phyloP scores from a whole-genome alignment of 92 coral and sea anemone species.

The Epizoanthus rinbou region DNA sequence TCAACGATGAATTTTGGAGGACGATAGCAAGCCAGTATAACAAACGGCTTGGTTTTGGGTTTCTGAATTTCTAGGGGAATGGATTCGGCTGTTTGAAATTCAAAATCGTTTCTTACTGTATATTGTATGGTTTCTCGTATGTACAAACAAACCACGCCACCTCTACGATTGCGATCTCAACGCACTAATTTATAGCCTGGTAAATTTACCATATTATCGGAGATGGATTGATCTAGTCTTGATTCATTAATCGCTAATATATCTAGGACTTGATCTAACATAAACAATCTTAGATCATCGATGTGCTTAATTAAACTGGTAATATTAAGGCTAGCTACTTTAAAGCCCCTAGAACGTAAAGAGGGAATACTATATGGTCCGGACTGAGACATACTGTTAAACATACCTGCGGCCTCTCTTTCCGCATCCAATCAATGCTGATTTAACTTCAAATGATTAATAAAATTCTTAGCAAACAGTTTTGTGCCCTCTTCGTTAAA shows the following conservation, averaged over 20 bases:
- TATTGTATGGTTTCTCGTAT: constrained; percentile 24
- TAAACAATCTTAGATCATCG: too few species aligned
- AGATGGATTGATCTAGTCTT: constrained; percentile 40
- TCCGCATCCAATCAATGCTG: too few species aligned
- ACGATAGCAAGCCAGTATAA: constrained; percentile 43
- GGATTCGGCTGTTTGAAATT: constrained; percentile 36
- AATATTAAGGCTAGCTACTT: too few species aligned
- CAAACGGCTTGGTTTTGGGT: constrained; percentile 48
- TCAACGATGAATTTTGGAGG: constrained; percentile 44
- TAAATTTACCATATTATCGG: constrained; percentile 10
- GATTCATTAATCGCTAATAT: constrained; percentile 58
- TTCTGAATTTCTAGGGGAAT: constrained; percentile 42
- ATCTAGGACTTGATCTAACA: too few species aligned
- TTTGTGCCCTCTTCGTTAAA: too few species aligned
- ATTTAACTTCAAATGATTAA: too few species aligned
- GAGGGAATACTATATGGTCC: too few species aligned
- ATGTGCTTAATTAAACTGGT: too few species aligned
- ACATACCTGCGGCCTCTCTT: too few species aligned
- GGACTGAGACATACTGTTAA: too few species aligned
- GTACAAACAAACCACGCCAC: constrained; percentile 57
- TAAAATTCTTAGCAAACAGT: too few species aligned
- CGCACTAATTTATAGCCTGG: constrained; percentile 48
- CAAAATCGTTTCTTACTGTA: constrained; percentile 23
- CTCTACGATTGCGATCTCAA: constrained; percentile 38
- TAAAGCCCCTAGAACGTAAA: too few species aligned